Conservation (phyloP, 2,888 invertebrate genomes). For the Chymomyza caudatula region DNA sequence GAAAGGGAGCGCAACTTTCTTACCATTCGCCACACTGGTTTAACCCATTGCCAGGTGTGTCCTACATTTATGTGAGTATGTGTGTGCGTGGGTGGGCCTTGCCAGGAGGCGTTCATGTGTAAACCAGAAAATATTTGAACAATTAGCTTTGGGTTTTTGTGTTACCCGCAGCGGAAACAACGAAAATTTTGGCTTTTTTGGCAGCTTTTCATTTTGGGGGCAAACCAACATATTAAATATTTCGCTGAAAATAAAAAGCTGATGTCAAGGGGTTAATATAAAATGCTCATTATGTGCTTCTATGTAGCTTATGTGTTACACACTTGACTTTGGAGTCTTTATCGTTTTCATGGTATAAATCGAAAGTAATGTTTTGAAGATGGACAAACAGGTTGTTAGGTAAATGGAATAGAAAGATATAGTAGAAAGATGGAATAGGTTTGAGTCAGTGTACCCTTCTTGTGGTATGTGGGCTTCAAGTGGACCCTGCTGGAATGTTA, state of each 20-base stretch:
- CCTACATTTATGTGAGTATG: background rate
- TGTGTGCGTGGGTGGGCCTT: slow-evolving; percentile 9
- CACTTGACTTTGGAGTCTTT: background rate
- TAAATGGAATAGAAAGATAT: no score
- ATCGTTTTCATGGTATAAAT: background rate
- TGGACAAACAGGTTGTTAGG: no score
- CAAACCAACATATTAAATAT: background rate
- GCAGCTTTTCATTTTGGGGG: background rate
- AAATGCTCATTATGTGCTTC: slow-evolving; percentile 26
- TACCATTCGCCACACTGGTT: background rate
- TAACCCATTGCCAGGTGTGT: slow-evolving; percentile 7
- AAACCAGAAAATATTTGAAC: slow-evolving; percentile 45
- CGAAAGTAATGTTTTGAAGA: no score
- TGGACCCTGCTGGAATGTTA: no score
- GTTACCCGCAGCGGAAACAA: slow-evolving; percentile 4
- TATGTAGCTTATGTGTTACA: slow-evolving; percentile 11
- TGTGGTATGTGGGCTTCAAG: no score
- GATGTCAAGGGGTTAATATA: slow-evolving; percentile 9
- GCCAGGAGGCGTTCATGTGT: slow-evolving; percentile 25
- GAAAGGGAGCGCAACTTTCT: background rate
- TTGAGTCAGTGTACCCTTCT: no score
- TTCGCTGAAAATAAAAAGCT: background rate
- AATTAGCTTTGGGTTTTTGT: slow-evolving; percentile 48
- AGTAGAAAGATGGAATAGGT: no score
- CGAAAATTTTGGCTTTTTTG: background rate